Evolutionary conservation across 2,113 vertebrate species (phyloP).

Genomic region (Notothenia coriiceps): DNA sequence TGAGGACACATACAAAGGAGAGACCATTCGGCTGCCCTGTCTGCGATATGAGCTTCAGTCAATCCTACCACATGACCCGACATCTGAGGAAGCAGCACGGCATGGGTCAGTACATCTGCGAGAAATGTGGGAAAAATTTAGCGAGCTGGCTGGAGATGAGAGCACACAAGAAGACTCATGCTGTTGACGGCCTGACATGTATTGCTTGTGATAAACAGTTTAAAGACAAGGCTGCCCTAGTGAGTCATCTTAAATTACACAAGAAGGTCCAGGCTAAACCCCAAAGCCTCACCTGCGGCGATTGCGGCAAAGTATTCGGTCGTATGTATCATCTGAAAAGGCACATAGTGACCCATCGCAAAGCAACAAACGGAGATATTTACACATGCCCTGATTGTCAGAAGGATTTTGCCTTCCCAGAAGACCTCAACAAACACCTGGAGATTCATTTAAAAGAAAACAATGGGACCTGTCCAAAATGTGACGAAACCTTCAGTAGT

Average conservation of each 20-base stretch:
- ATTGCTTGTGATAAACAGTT: conserved; percentile 69
- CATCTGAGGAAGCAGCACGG: conserved; percentile 71
- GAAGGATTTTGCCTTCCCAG: conserved; percentile 59
- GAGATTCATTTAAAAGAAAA: conserved; percentile 67
- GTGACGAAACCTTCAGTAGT: conserved; percentile 56
- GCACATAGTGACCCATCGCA: conserved; percentile 68
- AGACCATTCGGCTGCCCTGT: conserved; percentile 73
- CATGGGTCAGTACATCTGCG: conserved; percentile 63
- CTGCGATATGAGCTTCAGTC: conserved; percentile 69
- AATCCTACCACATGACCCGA: conserved; percentile 79
- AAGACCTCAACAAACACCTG: conserved; percentile 75
- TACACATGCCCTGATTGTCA: conserved; percentile 70
- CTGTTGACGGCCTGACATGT: conserved; percentile 49
- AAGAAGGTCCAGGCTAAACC: conserved; percentile 37
- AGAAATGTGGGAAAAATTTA: conserved; percentile 61
- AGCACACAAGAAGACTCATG: conserved; percentile 64
- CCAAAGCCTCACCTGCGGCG: conserved; percentile 56
- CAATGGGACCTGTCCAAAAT: conserved; percentile 70
- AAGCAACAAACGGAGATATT: conserved; percentile 31
- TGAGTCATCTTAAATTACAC: conserved; percentile 64
- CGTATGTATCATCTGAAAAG: conserved; percentile 73
- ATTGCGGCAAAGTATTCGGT: conserved; percentile 74
- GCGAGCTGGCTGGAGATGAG: conserved; percentile 67
- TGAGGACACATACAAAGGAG: conserved; percentile 78
- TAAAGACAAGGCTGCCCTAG: conserved; percentile 49